phyloP scores from a whole-genome alignment of 2,113 vertebrate species.

The Eptesicus fuscus region DNA sequence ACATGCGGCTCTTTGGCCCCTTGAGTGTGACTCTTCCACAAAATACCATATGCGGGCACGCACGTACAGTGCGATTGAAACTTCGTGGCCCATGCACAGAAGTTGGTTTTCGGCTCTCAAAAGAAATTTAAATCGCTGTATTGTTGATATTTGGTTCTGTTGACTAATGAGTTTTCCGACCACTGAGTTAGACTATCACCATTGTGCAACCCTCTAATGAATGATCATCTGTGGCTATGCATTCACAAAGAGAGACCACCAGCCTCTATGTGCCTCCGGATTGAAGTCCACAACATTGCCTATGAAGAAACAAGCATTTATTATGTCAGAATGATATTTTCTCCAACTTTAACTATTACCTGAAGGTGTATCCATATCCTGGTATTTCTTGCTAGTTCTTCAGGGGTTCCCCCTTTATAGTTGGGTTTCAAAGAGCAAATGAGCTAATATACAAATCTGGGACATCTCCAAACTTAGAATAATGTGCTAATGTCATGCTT shows the following conservation, averaged over 20 bases:
- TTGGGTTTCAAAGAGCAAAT: background rate
- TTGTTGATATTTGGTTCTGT: no score
- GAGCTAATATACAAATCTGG: background rate
- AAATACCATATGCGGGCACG: no score
- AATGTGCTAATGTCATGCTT: background rate
- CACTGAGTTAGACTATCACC: background rate
- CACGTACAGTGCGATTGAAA: no score
- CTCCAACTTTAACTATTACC: background rate
- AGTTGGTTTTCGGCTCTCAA: no score
- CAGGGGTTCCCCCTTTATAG: background rate
- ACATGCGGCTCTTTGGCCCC: no score
- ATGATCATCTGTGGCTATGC: background rate
- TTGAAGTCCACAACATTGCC: background rate
- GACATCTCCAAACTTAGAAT: background rate
- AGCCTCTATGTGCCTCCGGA: background rate
- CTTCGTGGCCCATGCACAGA: no score
- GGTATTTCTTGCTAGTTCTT: background rate
- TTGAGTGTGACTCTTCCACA: no score
- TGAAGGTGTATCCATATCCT: background rate
- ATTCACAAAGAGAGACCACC: background rate
- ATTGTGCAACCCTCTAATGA: background rate
- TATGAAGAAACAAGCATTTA: background rate
- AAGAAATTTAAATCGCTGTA: no score
- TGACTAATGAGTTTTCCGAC: no score
- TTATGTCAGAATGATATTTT: background rate